Evolutionary conservation across 1,140 invertebrate species (phyloP).

Genomic region (Drosophila gunungcola): DNA sequence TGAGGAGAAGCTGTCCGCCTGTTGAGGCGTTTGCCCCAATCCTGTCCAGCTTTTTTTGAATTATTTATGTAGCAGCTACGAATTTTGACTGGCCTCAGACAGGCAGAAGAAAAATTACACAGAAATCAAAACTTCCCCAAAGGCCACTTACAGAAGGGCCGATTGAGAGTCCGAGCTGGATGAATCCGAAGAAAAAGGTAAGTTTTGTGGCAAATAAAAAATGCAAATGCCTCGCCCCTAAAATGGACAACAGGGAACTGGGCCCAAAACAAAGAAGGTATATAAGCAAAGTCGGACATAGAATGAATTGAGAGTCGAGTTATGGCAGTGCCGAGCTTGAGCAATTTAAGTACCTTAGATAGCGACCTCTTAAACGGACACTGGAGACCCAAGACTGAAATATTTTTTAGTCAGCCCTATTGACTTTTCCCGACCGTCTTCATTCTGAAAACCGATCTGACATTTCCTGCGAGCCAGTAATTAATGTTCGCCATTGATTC

Average conservation of each 20-base stretch:
- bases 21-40: slow-evolving; percentile 56
- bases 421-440: slow-evolving; percentile 11
- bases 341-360: slow-evolving; percentile 63
- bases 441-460: background rate
- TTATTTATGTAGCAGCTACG: slow-evolving; percentile 57
- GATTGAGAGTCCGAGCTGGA: slow-evolving; percentile 20
- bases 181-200: slow-evolving; percentile 50
- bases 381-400: slow-evolving; percentile 39
- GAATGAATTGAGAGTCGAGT: slow-evolving; percentile 62
- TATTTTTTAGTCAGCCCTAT: slow-evolving; percentile 37
- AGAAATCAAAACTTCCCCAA: slow-evolving; percentile 76
- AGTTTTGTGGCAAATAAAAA: slow-evolving; percentile 63
- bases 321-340: slow-evolving; percentile 59
- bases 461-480: slow-evolving; percentile 29
- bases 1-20: slow-evolving; percentile 22
- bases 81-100: slow-evolving; percentile 61
- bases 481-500: slow-evolving; percentile 53
- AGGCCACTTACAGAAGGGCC: slow-evolving; percentile 64
- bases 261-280: slow-evolving; percentile 8
- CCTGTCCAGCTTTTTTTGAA: slow-evolving; percentile 43
- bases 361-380: slow-evolving; percentile 51
- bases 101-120: slow-evolving; percentile 68
- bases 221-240: slow-evolving; percentile 65
- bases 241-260: slow-evolving; percentile 75
- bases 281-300: slow-evolving; percentile 21